These are phyloP conservation scores for Enoplosus armatus DNA, from an alignment of 2,797 vertebrate species.

Conservation along the genomic window DNA sequence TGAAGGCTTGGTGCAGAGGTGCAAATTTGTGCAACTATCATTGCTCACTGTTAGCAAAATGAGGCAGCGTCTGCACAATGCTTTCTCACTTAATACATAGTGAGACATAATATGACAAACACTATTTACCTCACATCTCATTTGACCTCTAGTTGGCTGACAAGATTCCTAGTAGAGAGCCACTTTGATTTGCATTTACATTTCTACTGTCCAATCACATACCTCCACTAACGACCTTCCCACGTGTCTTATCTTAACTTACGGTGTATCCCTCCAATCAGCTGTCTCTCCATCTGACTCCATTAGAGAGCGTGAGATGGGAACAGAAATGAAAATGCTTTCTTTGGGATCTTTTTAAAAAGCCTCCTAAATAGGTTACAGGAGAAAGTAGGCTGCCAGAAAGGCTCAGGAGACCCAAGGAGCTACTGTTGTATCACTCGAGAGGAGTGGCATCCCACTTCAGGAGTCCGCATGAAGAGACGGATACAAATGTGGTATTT, in stretches of 20 bases:
- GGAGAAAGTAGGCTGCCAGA: slow-evolving; percentile 85
- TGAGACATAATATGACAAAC: neutral
- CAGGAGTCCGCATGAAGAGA: slow-evolving; percentile 71
- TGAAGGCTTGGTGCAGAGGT: neutral
- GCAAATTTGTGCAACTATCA: neutral
- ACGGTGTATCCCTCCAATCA: slow-evolving; percentile 58
- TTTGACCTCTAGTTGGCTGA: slow-evolving; percentile 9
- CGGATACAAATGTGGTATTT: slow-evolving; percentile 51
- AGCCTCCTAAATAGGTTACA: slow-evolving; percentile 87
- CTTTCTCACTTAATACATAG: neutral
- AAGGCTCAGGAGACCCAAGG: slow-evolving; percentile 80
- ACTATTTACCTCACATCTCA: slow-evolving; percentile 5
- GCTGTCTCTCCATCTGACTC: slow-evolving; percentile 61
- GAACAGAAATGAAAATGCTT: slow-evolving; percentile 80
- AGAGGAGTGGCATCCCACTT: slow-evolving; percentile 82
- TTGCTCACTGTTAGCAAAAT: neutral
- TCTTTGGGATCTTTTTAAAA: slow-evolving; percentile 85
- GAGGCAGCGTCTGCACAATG: slow-evolving; percentile 4
- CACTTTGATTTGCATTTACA: neutral
- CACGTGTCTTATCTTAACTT: slow-evolving; percentile 34
- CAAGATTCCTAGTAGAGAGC: neutral
- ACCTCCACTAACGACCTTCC: neutral
- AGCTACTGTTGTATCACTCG: slow-evolving; percentile 78
- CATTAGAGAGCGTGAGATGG: slow-evolving; percentile 70
- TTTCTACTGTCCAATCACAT: slow-evolving; percentile 9